Percentiles rank a stretch among this genome's conserved stretches.
These are phyloP conservation scores for Pavo muticus DNA, from an alignment of 2,113 vertebrate species.

Conservation along the genomic window DNA sequence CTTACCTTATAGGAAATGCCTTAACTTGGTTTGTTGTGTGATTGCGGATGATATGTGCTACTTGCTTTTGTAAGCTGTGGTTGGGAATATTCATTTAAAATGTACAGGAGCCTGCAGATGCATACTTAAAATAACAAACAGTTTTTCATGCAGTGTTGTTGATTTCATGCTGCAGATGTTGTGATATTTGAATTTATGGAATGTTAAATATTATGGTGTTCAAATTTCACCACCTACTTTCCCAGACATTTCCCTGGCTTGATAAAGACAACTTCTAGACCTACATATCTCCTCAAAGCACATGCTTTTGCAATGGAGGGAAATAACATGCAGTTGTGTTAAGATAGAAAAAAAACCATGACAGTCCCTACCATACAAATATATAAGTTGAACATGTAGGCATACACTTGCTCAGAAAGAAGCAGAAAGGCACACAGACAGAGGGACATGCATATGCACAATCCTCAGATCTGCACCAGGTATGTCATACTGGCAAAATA, in stretches of 20 bases:
- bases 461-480: neutral
- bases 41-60: constrained; percentile 14
- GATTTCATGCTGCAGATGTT: neutral
- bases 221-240: neutral
- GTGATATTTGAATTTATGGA: neutral
- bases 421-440: neutral
- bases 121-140: constrained; percentile 38
- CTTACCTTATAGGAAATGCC: constrained; percentile 21
- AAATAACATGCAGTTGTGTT: neutral
- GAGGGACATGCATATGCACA: neutral
- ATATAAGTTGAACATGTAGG: neutral
- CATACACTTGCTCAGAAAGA: neutral
- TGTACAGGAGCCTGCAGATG: constrained; percentile 25
- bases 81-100: constrained; percentile 51
- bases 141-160: neutral
- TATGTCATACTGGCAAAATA: neutral
- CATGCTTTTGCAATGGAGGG: neutral
- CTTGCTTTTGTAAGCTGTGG: constrained; percentile 20
- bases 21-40: constrained; percentile 51
- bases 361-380: neutral
- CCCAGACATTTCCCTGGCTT: neutral
- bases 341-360: neutral
- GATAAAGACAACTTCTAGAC: neutral
- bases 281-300: neutral
- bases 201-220: neutral